Percentiles rank a stretch among this genome's conserved stretches.
Evolutionary conservation across 2,113 vertebrate genomes (phyloP).

Genomic region (Ammodramus savannarum): DNA sequence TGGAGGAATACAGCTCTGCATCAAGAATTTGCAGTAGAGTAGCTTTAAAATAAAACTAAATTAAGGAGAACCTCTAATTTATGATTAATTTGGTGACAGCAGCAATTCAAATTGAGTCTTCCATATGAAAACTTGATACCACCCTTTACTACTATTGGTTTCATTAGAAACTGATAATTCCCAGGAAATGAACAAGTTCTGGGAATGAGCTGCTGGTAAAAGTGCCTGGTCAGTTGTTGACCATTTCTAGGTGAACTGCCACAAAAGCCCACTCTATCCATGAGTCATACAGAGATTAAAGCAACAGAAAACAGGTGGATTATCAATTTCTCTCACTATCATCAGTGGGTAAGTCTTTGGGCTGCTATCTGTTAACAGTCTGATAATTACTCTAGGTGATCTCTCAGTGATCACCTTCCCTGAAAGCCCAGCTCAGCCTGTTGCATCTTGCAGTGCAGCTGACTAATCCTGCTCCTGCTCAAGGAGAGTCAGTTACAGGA

Average conservation of each 20-base stretch:
- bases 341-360: background rate
- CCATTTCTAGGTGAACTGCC: background rate
- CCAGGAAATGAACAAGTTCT: background rate
- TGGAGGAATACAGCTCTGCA: background rate
- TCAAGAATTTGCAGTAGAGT: background rate
- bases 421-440: background rate
- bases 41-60: background rate
- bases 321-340: background rate
- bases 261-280: background rate
- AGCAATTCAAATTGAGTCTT: background rate
- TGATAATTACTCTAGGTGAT: background rate
- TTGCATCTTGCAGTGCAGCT: conserved; percentile 3
- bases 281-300: background rate
- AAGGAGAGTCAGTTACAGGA: conserved; percentile 28
- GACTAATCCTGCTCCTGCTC: background rate
- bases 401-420: background rate
- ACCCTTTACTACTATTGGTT: background rate
- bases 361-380: background rate
- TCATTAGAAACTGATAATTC: background rate
- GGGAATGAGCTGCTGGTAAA: background rate
- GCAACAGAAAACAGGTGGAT: background rate
- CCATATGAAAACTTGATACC: background rate
- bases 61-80: background rate
- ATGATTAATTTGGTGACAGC: background rate
- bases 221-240: background rate